Base-by-base conservation (phyloP, 2,797 vertebrate species). In the Macropodus opercularis region DNA sequence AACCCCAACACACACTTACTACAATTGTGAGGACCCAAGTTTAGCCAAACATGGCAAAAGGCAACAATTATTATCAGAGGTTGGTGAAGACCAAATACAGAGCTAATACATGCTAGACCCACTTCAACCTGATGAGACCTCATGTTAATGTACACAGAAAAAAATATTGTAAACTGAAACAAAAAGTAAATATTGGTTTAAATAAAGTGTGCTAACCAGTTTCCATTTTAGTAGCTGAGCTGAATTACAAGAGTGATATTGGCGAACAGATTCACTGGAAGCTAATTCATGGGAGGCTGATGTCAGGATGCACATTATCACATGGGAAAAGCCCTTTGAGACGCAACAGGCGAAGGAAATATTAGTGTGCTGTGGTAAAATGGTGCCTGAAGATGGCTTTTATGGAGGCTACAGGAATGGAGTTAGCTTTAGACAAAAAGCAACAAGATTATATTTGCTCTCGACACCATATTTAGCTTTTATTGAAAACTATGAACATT, bases 121-220 rank as follows among this genome's bases (percentile, higher is more conserved):
- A 32, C 31, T 13, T 32, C 14, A 4, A 32, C 12, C 6, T 5
- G 14, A 14, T 14, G 5, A 32, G 31, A 13, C 5, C 10, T 29
- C 2, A 27, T 59, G 8, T n/a, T 32, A 32, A 1, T 52, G 22
- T 18, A 17, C 4, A 31, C n/a, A 39, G 19, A 38, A 17, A 19
- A 57, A 35, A 35, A 22, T 2, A 49, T 40, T 18, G 38, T 8
- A 69, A 79, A 63, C 21, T 67, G 53, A 79, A 81, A 79, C 60
- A 41, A 81, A 64, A 79, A 46, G 19, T 41, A 19, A 35, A 35
- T 9, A 26, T 9, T 3, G 48, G 7, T 22, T n/a, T 8, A 15
- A 19, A 4, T 39, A 63, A 21, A 21, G 7, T 58, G 26, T 9
- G 34, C n/a, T 50, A 13, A 36, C 22, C 38, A 63, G 34, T 70